Evolutionary conservation across 1,140 invertebrate genomes (phyloP).

Genomic region (Hyles euphorbiae): DNA sequence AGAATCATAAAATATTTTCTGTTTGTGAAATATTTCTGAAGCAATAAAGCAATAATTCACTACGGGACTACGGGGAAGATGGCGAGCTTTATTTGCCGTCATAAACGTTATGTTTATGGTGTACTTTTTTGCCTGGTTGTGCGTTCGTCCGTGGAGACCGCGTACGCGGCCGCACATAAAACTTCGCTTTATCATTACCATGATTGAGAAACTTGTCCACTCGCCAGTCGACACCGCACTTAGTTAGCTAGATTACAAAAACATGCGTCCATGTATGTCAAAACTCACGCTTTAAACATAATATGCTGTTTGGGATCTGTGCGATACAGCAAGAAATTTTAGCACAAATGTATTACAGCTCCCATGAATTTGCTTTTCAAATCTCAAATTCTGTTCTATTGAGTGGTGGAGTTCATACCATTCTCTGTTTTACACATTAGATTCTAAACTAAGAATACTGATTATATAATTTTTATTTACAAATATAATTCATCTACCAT

Average conservation of each 20-base stretch:
- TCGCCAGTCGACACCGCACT: not conserved
- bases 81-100: conserved; percentile 71
- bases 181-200: conserved; percentile 44
- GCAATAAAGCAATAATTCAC: conserved; percentile 75
- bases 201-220: conserved; percentile 27
- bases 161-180: conserved; percentile 55
- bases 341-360: too few species aligned
- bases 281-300: too few species aligned
- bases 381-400: too few species aligned
- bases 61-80: conserved; percentile 71
- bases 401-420: too few species aligned
- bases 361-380: too few species aligned
- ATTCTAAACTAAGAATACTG: too few species aligned
- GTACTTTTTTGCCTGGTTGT: conserved; percentile 61
- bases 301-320: too few species aligned
- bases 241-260: not conserved
- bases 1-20: conserved; percentile 75
- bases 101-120: conserved; percentile 70
- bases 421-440: too few species aligned
- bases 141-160: conserved; percentile 26
- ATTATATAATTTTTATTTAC: too few species aligned
- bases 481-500: too few species aligned
- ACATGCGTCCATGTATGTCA: not conserved
- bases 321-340: too few species aligned
- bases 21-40: conserved; percentile 74